Evolutionary conservation across 2,113 vertebrate genomes (phyloP).

Genomic region (Alethe castanea): DNA sequence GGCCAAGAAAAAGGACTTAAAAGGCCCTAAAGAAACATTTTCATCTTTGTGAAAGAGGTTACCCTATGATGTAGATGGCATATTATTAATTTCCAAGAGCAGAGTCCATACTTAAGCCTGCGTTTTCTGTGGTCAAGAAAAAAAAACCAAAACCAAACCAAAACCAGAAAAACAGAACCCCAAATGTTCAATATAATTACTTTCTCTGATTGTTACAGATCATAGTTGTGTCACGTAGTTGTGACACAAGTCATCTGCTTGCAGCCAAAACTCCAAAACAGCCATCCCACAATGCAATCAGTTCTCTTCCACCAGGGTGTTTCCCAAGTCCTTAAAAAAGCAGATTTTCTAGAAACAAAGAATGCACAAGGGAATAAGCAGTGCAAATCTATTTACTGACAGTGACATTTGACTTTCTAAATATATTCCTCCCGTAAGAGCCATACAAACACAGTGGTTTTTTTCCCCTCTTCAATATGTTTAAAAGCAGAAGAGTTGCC

Average conservation of each 20-base stretch:
- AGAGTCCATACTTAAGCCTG: neutral
- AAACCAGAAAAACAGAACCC: neutral
- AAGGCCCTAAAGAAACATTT: neutral
- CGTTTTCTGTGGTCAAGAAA: neutral
- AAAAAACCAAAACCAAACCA: neutral
- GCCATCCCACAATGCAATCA: neutral
- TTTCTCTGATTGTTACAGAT: neutral
- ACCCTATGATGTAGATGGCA: neutral
- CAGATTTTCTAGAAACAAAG: slow-evolving; percentile 20
- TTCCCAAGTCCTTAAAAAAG: neutral
- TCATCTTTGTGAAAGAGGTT: neutral
- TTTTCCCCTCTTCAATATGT: neutral
- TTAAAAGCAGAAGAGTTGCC: neutral
- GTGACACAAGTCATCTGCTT: neutral
- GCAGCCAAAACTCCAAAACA: neutral
- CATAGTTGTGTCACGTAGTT: neutral
- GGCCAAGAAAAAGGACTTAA: neutral
- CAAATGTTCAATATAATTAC: neutral
- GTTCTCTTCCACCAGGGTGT: neutral
- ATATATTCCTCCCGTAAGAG: neutral
- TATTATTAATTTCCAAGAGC: neutral
- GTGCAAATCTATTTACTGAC: slow-evolving; percentile 41
- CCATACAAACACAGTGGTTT: accelerated
- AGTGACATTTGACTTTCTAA: slow-evolving; percentile 32
- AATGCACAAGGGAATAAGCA: slow-evolving; percentile 9